phyloP scores from a whole-genome alignment of 2,888 invertebrate genomes.

The Drosophila neutralis region DNA sequence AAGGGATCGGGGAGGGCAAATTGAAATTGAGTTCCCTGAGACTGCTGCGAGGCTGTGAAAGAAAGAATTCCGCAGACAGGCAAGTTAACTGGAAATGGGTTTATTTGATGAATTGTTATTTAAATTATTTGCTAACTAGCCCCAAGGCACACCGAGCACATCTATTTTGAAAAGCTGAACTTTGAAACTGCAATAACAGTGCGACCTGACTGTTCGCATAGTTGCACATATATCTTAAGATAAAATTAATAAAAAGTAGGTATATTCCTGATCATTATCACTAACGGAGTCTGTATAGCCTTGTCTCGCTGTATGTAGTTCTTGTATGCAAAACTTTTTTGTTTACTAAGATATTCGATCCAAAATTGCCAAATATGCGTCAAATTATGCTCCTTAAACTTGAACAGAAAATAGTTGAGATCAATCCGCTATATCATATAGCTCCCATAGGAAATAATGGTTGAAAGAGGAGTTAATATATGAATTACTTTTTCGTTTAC shows the following conservation, averaged over 20 bases:
- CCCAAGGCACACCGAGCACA: constrained; percentile 13
- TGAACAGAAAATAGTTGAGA: not conserved
- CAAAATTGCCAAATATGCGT: not conserved
- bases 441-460: not conserved
- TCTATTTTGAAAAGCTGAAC: constrained; percentile 1
- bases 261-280: not conserved
- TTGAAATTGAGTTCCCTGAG: constrained; percentile 62
- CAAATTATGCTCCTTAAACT: not conserved
- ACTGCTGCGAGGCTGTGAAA: constrained; percentile 4
- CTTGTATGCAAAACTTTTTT: not conserved
- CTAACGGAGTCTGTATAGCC: not conserved
- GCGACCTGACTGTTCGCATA: not conserved
- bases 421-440: not conserved
- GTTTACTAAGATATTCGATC: not conserved
- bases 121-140: constrained; percentile 21
- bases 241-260: not conserved
- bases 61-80: constrained; percentile 9
- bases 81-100: constrained; percentile 30
- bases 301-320: too few species aligned
- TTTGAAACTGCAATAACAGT: constrained; percentile 4
- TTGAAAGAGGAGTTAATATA: not conserved
- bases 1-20: constrained; percentile 7
- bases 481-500: not conserved
- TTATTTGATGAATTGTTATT: constrained; percentile 57
- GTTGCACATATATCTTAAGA: not conserved